Conservation (phyloP, 1,140 invertebrate species). For the Drosophila ficusphila region DNA sequence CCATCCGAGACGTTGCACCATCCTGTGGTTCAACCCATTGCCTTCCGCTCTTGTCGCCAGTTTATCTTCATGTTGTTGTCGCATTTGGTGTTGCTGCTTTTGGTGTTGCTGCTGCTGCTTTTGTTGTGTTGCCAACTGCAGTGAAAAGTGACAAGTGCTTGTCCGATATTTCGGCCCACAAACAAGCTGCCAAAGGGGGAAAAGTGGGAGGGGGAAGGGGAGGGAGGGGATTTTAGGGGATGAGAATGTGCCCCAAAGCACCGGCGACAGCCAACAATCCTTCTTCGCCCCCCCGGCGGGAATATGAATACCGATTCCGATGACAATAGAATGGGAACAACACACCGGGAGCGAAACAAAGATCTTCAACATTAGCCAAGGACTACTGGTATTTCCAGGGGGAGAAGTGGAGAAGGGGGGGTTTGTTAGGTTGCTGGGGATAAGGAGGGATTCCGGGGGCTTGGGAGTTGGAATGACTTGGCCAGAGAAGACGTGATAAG, state of each 20-base stretch:
- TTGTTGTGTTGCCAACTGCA: conserved; percentile 11
- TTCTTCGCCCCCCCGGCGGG: not conserved
- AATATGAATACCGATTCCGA: conserved; percentile 13
- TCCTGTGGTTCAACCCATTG: conserved; percentile 1
- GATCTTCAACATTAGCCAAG: conserved; percentile 6
- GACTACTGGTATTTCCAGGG: too few relatives aligned
- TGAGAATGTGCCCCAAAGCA: not conserved
- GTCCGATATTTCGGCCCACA: conserved; percentile 10
- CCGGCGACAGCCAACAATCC: conserved; percentile 2
- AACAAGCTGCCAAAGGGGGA: too few relatives aligned
- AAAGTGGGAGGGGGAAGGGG: too few relatives aligned
- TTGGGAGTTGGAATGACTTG: not conserved
- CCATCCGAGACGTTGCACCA: conserved; percentile 40
- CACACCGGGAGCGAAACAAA: not conserved
- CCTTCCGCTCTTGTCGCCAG: not conserved
- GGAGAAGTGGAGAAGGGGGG: too few relatives aligned
- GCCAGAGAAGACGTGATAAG: not conserved
- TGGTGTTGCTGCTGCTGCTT: not conserved
- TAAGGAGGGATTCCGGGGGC: too few relatives aligned
- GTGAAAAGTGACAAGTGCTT: conserved; percentile 22
- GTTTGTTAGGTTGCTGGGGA: too few relatives aligned
- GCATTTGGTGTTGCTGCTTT: not conserved
- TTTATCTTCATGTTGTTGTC: not conserved
- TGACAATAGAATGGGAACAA: conserved; percentile 2
- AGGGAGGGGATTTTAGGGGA: not conserved